Percentiles rank a stretch among this genome's conserved stretches.
These are phyloP conservation scores for Cyanocitta stelleri DNA, from an alignment of 2,113 vertebrate genomes.

Conservation along the genomic window DNA sequence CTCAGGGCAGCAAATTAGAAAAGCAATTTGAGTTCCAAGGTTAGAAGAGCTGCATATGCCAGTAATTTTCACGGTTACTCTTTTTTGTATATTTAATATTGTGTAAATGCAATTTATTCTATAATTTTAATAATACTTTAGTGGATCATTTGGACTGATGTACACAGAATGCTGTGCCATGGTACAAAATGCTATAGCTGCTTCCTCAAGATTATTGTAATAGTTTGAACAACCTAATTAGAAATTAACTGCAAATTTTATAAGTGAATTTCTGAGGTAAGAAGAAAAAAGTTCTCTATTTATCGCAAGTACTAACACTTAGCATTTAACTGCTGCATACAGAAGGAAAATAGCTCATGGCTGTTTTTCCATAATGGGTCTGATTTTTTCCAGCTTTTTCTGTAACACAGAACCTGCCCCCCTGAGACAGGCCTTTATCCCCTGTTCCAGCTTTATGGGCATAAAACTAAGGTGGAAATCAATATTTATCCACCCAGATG, in stretches of 20 bases:
- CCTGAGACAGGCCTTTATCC: not conserved
- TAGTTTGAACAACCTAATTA: not conserved
- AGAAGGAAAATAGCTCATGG: not conserved
- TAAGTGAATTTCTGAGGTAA: not conserved
- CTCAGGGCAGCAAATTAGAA: not conserved
- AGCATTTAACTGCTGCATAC: not conserved
- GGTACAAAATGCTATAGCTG: not conserved
- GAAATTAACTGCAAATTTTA: not conserved
- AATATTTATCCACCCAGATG: not conserved
- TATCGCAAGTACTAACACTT: not conserved
- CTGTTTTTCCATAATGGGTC: not conserved
- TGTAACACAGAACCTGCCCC: not conserved
- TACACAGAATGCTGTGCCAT: not conserved
- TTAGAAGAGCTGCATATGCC: not conserved
- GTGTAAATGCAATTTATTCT: not conserved
- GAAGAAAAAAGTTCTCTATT: not conserved
- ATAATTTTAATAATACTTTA: not conserved
- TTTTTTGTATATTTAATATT: not conserved
- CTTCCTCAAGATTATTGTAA: not conserved
- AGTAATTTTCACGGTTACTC: not conserved
- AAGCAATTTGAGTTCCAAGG: not conserved
- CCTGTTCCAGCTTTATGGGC: not conserved
- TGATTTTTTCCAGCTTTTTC: not conserved
- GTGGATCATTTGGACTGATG: not conserved
- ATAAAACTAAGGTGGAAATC: not conserved